These are phyloP conservation scores for Pseudomyrmex concolor DNA, from an alignment of 1,140 invertebrate genomes.

Conservation along the genomic window DNA sequence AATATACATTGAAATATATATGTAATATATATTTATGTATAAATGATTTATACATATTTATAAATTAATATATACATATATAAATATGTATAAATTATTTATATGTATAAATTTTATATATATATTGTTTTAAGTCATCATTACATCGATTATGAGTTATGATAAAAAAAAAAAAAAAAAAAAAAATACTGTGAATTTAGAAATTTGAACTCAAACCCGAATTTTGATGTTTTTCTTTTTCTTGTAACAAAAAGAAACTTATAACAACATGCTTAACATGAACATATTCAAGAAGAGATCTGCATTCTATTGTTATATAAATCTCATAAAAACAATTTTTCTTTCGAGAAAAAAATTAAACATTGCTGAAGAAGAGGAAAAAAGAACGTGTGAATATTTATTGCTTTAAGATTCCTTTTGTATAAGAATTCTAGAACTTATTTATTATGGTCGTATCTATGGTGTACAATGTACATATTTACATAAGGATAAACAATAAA, in stretches of 20 bases:
- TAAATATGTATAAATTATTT: too few relatives aligned
- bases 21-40: too few relatives aligned
- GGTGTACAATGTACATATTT: constrained; percentile 76
- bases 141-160: constrained; percentile 4
- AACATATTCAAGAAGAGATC: not conserved
- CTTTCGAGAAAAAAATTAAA: constrained; percentile 21
- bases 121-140: constrained; percentile 54
- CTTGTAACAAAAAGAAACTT: not conserved
- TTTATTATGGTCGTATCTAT: constrained; percentile 71
- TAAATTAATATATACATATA: too few relatives aligned
- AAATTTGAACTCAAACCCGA: constrained; percentile 22
- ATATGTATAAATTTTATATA: too few relatives aligned
- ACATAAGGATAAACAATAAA: constrained; percentile 70
- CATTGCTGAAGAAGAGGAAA: not conserved
- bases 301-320: constrained; percentile 22
- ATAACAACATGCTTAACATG: not conserved
- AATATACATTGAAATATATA: not conserved
- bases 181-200: constrained; percentile 23
- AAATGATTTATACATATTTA: too few relatives aligned
- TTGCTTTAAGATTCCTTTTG: constrained; percentile 67
- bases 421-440: constrained; percentile 62
- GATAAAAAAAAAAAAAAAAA: too few relatives aligned
- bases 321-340: constrained; percentile 15
- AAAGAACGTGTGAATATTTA: constrained; percentile 63
- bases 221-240: constrained; percentile 6